Percentiles rank a stretch among this genome's conserved stretches.
phyloP scores from a whole-genome alignment of 1,140 invertebrate species.

The Drosophila nebulosa region DNA sequence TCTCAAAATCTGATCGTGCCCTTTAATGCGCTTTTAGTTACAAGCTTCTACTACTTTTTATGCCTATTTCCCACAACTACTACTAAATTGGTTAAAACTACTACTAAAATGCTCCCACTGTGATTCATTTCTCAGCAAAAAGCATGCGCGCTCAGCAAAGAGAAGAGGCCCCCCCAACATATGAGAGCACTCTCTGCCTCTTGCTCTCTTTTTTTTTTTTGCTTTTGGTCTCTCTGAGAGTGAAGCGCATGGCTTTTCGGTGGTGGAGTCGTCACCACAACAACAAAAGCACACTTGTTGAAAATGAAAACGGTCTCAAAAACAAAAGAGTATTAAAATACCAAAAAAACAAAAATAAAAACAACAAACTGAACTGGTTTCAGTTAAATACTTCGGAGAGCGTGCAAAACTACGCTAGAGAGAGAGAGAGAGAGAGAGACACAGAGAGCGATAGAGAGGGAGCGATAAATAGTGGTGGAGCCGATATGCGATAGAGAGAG shows the following conservation, averaged over 20 bases:
- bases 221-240: neutral
- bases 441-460: conserved; percentile 13
- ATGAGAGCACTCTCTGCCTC: conserved; percentile 1
- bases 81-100: conserved; percentile 21
- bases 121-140: conserved; percentile 31
- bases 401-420: neutral
- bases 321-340: conserved; percentile 22
- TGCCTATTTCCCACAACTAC: neutral
- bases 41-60: conserved; percentile 1
- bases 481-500: conserved; percentile 16
- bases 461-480: conserved; percentile 32
- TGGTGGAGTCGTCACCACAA: conserved; percentile 38
- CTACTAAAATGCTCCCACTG: conserved; percentile 44
- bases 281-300: conserved; percentile 80
- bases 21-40: neutral
- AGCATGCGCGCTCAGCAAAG: conserved; percentile 69
- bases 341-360: neutral
- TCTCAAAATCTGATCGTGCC: neutral
- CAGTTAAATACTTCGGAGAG: conserved; percentile 17
- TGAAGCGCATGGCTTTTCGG: conserved; percentile 48
- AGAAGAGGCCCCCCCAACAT: conserved; percentile 18
- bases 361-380: conserved; percentile 66
- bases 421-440: conserved; percentile 10
- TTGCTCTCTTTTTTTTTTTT: neutral
- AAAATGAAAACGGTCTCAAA: conserved; percentile 70